Evolutionary conservation across 1,140 invertebrate genomes (phyloP), one percentile per base, ranked within the genome.

Genomic region (Ceratina japonica): DNA sequence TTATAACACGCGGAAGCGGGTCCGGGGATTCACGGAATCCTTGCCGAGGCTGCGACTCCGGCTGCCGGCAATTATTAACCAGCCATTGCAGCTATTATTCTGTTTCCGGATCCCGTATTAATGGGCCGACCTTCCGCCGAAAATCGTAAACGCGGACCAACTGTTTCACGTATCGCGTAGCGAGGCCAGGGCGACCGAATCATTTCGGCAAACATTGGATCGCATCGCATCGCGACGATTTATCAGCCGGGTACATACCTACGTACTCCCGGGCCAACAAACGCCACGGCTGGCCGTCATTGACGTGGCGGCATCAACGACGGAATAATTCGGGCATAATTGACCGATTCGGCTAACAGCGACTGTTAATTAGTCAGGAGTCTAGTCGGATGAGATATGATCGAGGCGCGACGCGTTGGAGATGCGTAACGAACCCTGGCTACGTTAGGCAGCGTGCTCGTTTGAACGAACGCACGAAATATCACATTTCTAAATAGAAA

Each of bases 261-360:
- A 69, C 56, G 27, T 63, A 76, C 20, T 56, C 16, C 37, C 15
- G 44, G 37, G 15, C 52, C 51, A 52, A 54, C 22, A 51, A 10
- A 27, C 64, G 5, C 37, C 37, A 44, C 37, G 37, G 37, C 37
- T 44, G 59, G 65, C 66, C 72, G 65, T 83, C 83, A 79, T 81
- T 79, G 72, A 54, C 74, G 52, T 27, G 75, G 71, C 37, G 75
- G 71, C 77, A 87, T 87, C 79, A 82, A 79, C 65, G 69, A 64
- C 77, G 77, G 86, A 86, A 87, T 87, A 87, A 87, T 87, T 87
- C 82, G 81, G 77, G 86, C 86, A 87, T 86, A 87, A 87, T 87
- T 87, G 84, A 87, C 86, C 86, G 79, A 79, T 68, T 86, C 73
- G 84, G 84, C 72, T 87, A 87, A 87, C 84, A 87, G 85, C 83